Evolutionary conservation across 2,113 vertebrate genomes (phyloP), one percentile per base, ranked within the genome.

Genomic region (Notechis scutatus): DNA sequence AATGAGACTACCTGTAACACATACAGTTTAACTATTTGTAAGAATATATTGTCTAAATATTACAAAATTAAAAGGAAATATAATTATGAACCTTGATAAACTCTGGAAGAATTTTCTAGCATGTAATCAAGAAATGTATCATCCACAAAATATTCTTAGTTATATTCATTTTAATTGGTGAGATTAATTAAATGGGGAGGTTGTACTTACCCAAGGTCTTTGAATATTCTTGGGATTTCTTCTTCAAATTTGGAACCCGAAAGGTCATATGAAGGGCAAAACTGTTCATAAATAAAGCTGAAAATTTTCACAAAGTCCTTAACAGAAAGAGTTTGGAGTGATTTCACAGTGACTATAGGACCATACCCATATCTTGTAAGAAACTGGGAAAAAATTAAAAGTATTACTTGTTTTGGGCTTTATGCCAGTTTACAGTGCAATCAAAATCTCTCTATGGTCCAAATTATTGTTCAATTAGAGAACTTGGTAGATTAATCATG

Each of bases 221-320:
- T 99, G 85, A 99, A 98, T 74, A 98, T 96, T 96, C 97, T 98
- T 45, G 99, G 99, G 96, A 99, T 97, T 95, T 99, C 99, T 95
- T 99, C 99, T 96, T 99, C 99, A 95, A 99, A 98, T 95, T 99
- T 99, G 45, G 98, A 98, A 93, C 98, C 98, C 52, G 98, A 98
- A 96, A 99, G 97, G 90, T 98, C 98, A 54, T 99, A 99, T 0
- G 98, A 98, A 39, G 98, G 98, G 86, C 99, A 99, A 3, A 99
- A 94, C 87, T 98, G 98, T 69, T 97, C 96, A 96, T 98, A 99
- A 91, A 99, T 98, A 93, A 99, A 99, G 95, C 98, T 98, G 97
- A 99, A 99, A 93, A 99, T 98, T 97, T 99, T 99, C 42, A 99
- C 95, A 88, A 99, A 99, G 95, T 99, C 99, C 96, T 99, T 99